phyloP scores from a whole-genome alignment of 2,888 invertebrate genomes.

The Hypena proboscidalis region DNA sequence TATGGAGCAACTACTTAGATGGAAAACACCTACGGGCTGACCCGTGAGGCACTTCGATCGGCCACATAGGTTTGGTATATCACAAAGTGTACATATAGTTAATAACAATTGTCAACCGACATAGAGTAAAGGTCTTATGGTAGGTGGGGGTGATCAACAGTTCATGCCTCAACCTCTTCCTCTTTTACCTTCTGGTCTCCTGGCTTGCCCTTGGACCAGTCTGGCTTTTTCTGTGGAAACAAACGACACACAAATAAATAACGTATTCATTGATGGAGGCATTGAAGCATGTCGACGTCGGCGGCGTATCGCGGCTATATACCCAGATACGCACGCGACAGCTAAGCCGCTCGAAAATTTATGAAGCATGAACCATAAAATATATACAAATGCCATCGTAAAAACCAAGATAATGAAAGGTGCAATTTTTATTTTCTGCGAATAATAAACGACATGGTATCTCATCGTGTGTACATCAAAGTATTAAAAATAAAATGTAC shows the following conservation, averaged over 20 bases:
- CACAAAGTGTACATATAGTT: constrained; percentile 68
- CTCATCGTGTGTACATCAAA: too few species aligned
- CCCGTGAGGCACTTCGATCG: constrained; percentile 27
- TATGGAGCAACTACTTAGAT: constrained; percentile 53
- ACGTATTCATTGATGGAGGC: constrained; percentile 4
- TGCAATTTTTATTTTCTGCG: constrained; percentile 32
- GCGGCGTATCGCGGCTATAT: constrained; percentile 44
- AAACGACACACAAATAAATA: constrained; percentile 29
- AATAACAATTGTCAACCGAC: constrained; percentile 66
- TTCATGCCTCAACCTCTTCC: constrained; percentile 93
- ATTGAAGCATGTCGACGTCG: constrained; percentile 18
- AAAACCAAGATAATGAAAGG: constrained; percentile 27
- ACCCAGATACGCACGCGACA: constrained; percentile 35
- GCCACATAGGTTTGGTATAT: constrained; percentile 54
- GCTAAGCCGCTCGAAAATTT: constrained; percentile 23
- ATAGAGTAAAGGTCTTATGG: constrained; percentile 66
- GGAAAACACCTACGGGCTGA: constrained; percentile 41
- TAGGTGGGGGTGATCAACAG: constrained; percentile 66
- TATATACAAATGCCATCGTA: constrained; percentile 35
- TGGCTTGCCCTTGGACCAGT: constrained; percentile 96
- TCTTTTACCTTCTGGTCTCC: constrained; percentile 96
- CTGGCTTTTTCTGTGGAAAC: constrained; percentile 94
- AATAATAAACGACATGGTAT: background rate
- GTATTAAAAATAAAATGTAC: constrained; percentile 31
- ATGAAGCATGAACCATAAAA: constrained; percentile 33